These are phyloP conservation scores for Aromia moschata DNA, from an alignment of 2,888 invertebrate genomes.

Conservation along the genomic window DNA sequence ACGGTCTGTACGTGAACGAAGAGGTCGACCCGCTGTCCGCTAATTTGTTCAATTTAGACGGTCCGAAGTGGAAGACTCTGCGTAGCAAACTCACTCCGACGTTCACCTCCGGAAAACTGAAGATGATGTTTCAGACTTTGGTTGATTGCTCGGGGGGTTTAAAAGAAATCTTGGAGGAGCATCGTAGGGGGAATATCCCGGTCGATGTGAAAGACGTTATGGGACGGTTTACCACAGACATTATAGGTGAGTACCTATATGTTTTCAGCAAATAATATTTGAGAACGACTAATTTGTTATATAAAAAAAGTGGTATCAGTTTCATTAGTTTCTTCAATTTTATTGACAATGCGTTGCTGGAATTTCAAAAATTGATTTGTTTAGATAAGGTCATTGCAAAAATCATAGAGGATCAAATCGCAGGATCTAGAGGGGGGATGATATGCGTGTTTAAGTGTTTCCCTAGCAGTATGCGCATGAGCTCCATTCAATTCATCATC, in stretches of 20 bases:
- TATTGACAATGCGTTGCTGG: no score
- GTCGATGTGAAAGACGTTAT: slow-evolving; percentile 57
- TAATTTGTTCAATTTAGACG: slow-evolving; percentile 47
- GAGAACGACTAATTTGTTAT: no score
- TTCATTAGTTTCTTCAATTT: no score
- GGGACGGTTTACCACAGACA: slow-evolving; percentile 68
- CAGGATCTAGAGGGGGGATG: no score
- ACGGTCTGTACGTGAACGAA: slow-evolving; percentile 40
- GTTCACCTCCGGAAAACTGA: slow-evolving; percentile 56
- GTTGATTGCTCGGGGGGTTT: slow-evolving; percentile 49
- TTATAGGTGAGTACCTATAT: slow-evolving; percentile 64
- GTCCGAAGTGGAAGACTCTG: slow-evolving; percentile 58
- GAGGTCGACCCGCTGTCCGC: slow-evolving; percentile 50
- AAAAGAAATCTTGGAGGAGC: slow-evolving; percentile 39
- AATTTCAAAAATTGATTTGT: no score
- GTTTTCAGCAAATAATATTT: no score
- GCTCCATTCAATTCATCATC: no score
- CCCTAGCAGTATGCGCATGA: no score
- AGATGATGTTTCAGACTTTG: slow-evolving; percentile 54
- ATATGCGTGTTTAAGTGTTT: no score
- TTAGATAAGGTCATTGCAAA: no score
- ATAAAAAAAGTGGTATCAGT: no score
- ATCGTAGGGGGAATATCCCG: slow-evolving; percentile 37
- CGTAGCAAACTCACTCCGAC: slow-evolving; percentile 58
- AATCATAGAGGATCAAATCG: no score